phyloP scores from a whole-genome alignment of 2,888 invertebrate genomes.

The Synergus itoensis region DNA sequence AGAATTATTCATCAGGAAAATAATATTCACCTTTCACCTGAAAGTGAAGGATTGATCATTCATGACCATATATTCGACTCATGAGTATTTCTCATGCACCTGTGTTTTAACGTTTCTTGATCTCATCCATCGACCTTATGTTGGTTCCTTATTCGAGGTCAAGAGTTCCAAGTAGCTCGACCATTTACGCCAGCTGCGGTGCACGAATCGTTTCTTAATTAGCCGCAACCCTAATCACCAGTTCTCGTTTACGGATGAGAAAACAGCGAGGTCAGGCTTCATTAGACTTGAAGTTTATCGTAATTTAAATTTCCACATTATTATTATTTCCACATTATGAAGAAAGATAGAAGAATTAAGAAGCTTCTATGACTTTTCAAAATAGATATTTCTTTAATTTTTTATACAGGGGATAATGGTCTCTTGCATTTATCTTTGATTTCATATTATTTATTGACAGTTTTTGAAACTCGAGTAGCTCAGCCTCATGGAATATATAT shows the following conservation, averaged over 20 bases:
- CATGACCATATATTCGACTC: not conserved
- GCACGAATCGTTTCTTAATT: conserved; percentile 67
- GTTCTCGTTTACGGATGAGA: conserved; percentile 44
- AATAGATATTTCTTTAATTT: not conserved
- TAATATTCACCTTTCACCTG: not conserved
- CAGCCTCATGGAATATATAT: not conserved
- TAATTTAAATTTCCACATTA: not conserved
- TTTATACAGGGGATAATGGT: too few relatives aligned
- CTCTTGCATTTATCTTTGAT: too few relatives aligned
- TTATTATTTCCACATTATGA: not conserved
- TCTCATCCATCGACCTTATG: conserved; percentile 64
- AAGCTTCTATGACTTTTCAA: not conserved
- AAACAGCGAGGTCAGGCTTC: not conserved
- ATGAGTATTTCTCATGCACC: conserved; percentile 16
- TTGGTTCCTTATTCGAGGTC: conserved; percentile 58
- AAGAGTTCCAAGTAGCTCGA: conserved; percentile 60
- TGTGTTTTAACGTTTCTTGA: conserved; percentile 33
- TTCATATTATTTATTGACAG: not conserved
- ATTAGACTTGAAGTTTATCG: not conserved
- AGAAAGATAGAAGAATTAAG: not conserved
- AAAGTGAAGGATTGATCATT: conserved; percentile 22
- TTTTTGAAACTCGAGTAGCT: conserved; percentile 9
- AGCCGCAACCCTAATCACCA: conserved; percentile 64
- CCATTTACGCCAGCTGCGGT: conserved; percentile 63
- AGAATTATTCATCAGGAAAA: not conserved